A percentile compares a stretch with the other conserved stretches of the same genome.
These are phyloP conservation scores for Phymastichus coffea DNA, from an alignment of 1,140 invertebrate species.

Conservation along the genomic window DNA sequence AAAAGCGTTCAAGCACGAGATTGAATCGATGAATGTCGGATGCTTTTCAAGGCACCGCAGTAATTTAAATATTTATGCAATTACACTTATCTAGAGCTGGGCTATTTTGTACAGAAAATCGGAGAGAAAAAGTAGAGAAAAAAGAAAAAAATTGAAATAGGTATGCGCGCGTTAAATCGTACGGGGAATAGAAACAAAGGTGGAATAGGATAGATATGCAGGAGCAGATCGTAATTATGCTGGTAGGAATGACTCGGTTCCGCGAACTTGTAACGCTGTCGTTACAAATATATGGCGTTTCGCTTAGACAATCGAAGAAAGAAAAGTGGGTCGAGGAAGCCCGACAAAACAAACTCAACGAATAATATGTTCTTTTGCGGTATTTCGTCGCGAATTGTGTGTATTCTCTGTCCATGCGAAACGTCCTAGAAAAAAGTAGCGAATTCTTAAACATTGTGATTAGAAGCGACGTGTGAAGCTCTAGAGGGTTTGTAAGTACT, in stretches of 20 bases:
- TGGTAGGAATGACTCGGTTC: background rate
- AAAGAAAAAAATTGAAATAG: too few species aligned
- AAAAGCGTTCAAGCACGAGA: too few species aligned
- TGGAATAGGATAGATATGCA: too few species aligned
- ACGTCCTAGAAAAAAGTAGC: background rate
- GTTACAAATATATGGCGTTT: background rate
- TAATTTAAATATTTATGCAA: too few species aligned
- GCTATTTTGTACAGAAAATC: too few species aligned
- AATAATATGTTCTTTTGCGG: background rate
- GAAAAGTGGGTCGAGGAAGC: constrained; percentile 18
- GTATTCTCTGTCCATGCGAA: background rate
- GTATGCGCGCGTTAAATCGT: too few species aligned
- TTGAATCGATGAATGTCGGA: too few species aligned
- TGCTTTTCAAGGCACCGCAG: too few species aligned
- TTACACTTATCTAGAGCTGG: too few species aligned
- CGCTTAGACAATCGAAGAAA: constrained; percentile 5
- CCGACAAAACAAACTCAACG: constrained; percentile 8
- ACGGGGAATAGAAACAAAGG: too few species aligned
- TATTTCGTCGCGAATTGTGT: constrained; percentile 1
- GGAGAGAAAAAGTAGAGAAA: too few species aligned
- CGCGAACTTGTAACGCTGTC: background rate
- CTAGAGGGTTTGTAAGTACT: background rate
- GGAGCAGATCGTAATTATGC: too few species aligned
- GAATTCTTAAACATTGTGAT: background rate
- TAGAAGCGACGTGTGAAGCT: background rate